These are phyloP conservation scores for Prostheceraeus crozeri DNA, from an alignment of 2,888 invertebrate species.

Conservation along the genomic window DNA sequence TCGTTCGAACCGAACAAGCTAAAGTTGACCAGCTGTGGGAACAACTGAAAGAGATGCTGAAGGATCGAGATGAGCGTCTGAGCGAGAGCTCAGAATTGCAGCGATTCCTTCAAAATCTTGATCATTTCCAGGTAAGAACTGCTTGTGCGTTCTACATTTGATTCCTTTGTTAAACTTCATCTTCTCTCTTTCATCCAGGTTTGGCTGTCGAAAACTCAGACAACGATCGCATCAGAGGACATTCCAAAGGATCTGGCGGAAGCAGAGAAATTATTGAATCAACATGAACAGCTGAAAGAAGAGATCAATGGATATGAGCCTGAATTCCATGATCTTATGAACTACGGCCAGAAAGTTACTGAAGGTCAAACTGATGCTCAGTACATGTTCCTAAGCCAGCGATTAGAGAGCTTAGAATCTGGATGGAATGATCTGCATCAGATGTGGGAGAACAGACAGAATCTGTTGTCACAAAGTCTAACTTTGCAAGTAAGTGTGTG, in stretches of 20 bases:
- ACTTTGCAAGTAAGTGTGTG: constrained; percentile 60
- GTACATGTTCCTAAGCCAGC: constrained; percentile 92
- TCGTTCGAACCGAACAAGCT: constrained; percentile 28
- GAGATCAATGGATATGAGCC: constrained; percentile 98
- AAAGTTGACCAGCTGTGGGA: constrained; percentile 37
- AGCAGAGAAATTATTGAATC: constrained; percentile 88
- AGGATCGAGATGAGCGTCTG: constrained; percentile 92
- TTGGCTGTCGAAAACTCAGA: constrained; percentile 96
- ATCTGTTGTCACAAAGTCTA: constrained; percentile 82
- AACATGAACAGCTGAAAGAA: constrained; percentile 95
- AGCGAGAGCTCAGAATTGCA: constrained; percentile 98
- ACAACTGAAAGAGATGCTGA: constrained; percentile 60
- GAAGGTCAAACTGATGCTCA: constrained; percentile 83
- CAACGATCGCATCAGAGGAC: constrained; percentile 63
- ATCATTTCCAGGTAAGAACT: constrained; percentile 99
- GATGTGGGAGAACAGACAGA: constrained; percentile 99
- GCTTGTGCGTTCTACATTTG: too few relatives aligned
- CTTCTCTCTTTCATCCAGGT: too few relatives aligned
- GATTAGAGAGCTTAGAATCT: constrained; percentile 91
- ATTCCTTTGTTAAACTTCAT: too few relatives aligned
- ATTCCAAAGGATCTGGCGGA: constrained; percentile 62
- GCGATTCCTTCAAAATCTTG: constrained; percentile 74
- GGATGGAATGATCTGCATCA: constrained; percentile 98
- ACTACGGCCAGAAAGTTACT: constrained; percentile 69
- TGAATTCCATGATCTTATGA: constrained; percentile 98